Evolutionary conservation across 2,113 vertebrate species (phyloP), one percentile per base, ranked within the genome.

Genomic region (Nerophis ophidion): DNA sequence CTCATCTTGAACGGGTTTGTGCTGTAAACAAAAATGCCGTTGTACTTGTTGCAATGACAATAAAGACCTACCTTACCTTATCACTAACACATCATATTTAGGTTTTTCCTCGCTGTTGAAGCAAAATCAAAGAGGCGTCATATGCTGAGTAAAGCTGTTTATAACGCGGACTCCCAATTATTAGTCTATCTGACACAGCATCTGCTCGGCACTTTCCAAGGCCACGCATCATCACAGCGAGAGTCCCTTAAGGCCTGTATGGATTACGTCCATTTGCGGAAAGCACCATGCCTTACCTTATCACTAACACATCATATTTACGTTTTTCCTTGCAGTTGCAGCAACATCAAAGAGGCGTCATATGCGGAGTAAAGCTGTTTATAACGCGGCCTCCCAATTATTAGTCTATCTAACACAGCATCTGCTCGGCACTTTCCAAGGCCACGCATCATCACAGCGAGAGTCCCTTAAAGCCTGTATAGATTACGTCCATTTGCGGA

Each of bases 401-500:
- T 5, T 70, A 82, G 75, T 65, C 66, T 75, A 82, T 83, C 76
- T 71, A 16, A 45, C 7, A 36, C 14, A 16, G 55, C 48, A 1
- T 65, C 65, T 38, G 75, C 70, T 61, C 74, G 74, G 67, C 60
- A 60, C 44, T 60, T 58, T 48, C 64, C 66, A 49, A n/a, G 61
- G 75, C 59, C 67, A 76, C 68, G 62, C 65, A 63, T 71, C 61
- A 63, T 63, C 57, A 11, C 54, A 62, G 61, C 62, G 49, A 63
- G 62, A 60, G 68, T 74, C 65, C 65, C 71, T 70, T 57, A 67
- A 69, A 84, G 70, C 75, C 63, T 10, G 12, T 72, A 69, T 75
- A 71, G 71, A 77, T 81, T 79, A 82, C 75, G 55, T 69, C 63
- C 63, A 65, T 76, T 77, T 76, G 57, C 65, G 69, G 70, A 51